Evolutionary conservation across 2,797 vertebrate genomes (phyloP), one percentile per base, ranked within the genome.

Genomic region (Diceros bicornis): DNA sequence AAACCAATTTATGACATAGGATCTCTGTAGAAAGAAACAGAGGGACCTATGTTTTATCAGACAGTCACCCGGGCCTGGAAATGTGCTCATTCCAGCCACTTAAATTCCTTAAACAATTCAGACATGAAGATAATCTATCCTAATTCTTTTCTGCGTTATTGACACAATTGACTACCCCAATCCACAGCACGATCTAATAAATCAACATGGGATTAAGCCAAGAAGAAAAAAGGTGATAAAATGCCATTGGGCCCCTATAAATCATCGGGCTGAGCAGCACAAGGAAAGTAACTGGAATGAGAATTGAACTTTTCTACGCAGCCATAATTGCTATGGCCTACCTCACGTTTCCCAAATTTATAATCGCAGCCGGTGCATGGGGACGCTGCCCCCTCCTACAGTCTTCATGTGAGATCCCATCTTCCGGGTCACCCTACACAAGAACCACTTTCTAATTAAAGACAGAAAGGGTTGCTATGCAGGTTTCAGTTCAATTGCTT

Each of bases 401-500:
- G 94, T 83, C 88, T 6, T 71, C 89, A 72, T 77, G 90, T 0
- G 2, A 87, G 78, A 98, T 90, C 96, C 91, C 55, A 59, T 96
- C 72, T 86, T 82, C 55, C 79, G 25, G 18, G 83, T 41, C 87
- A 91, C 50, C 72, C 77, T 75, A 78, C 78, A 91, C 8, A 7
- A 96, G 97, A 97, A 97, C 97, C 98, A 97, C 97, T 97, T 98
- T 98, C 98, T 98, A 98, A 99, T 99, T 99, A 98, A 98, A 98
- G 98, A 98, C 98, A 98, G 98, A 98, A 98, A 98, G 98, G 98
- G 98, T 97, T 98, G 98, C 98, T 98, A 98, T 97, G 98, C 98
- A 98, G 98, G 98, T 98, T 98, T 99, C 98, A 98, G 98, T 98
- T 98, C 98, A 98, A 99, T 99, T 98, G 98, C 98, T 99, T 99